A percentile compares a stretch with the other conserved stretches of the same genome.
phyloP scores from a whole-genome alignment of 2,797 vertebrate species.

The Liasis olivaceus region DNA sequence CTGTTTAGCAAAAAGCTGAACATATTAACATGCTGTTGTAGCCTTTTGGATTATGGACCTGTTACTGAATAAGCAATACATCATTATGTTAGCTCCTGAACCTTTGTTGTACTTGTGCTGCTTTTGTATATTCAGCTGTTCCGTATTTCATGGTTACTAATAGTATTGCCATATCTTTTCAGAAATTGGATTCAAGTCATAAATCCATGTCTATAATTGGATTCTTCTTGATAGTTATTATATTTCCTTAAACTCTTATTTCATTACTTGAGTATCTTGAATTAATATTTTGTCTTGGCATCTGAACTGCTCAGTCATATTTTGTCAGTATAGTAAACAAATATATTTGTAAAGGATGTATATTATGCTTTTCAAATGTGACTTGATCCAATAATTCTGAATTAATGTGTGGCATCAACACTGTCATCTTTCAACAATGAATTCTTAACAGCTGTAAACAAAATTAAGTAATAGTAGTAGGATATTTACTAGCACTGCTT shows the following conservation, averaged over 20 bases:
- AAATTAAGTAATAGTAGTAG: neutral
- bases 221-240: slow-evolving; percentile 7
- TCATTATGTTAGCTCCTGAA: neutral
- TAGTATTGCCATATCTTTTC: neutral
- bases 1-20: neutral
- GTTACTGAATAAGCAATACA: neutral
- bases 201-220: slow-evolving; percentile 14
- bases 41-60: neutral
- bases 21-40: neutral
- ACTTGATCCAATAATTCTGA: neutral
- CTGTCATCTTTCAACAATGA: neutral
- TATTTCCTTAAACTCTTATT: neutral
- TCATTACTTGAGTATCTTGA: neutral
- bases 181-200: neutral
- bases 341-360: neutral
- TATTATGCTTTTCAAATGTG: neutral
- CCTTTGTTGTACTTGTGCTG: neutral
- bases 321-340: neutral
- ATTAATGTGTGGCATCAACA: neutral
- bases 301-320: neutral
- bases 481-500: neutral
- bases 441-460: neutral
- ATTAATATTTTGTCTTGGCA: neutral
- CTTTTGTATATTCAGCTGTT: slow-evolving; percentile 1
- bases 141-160: slow-evolving; percentile 7